These are phyloP conservation scores for Drosophila takahashii DNA, from an alignment of 1,140 invertebrate genomes.

Conservation along the genomic window DNA sequence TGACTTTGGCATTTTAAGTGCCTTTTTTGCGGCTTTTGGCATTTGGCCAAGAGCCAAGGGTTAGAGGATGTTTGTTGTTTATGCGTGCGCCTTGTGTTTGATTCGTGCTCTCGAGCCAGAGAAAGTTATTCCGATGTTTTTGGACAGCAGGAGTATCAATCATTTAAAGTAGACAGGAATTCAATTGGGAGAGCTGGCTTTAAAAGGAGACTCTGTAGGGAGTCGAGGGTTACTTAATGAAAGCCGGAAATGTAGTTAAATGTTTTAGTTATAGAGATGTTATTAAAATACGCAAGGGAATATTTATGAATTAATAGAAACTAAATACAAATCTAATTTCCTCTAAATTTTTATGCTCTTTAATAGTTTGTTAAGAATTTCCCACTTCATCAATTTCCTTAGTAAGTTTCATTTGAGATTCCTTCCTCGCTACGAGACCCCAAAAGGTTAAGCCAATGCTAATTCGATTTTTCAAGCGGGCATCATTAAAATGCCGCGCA, in stretches of 20 bases:
- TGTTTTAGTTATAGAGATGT: too few relatives aligned
- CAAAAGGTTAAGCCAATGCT: constrained; percentile 68
- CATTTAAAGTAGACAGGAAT: constrained; percentile 25
- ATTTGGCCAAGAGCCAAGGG: constrained; percentile 56
- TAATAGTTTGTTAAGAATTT: constrained; percentile 3
- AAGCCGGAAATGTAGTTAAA: background rate
- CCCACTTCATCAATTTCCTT: constrained; percentile 5
- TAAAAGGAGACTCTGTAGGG: constrained; percentile 14
- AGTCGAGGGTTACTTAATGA: background rate
- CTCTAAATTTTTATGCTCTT: too few relatives aligned
- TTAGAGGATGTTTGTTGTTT: constrained; percentile 53
- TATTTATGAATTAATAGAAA: background rate
- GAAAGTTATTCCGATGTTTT: constrained; percentile 29
- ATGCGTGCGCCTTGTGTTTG: constrained; percentile 29
- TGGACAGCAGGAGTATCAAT: constrained; percentile 25
- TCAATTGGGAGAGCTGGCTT: background rate
- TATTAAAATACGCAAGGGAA: too few relatives aligned
- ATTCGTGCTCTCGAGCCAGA: constrained; percentile 22
- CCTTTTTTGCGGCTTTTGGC: constrained; percentile 52
- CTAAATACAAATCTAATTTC: too few relatives aligned
- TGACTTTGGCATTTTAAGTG: constrained; percentile 75
- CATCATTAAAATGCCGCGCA: constrained; percentile 78
- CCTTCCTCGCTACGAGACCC: background rate
- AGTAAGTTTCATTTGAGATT: constrained; percentile 19
- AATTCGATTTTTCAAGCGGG: constrained; percentile 43